Base-by-base conservation (phyloP, 2,113 vertebrate genomes). In the Atrichornis clamosus region DNA sequence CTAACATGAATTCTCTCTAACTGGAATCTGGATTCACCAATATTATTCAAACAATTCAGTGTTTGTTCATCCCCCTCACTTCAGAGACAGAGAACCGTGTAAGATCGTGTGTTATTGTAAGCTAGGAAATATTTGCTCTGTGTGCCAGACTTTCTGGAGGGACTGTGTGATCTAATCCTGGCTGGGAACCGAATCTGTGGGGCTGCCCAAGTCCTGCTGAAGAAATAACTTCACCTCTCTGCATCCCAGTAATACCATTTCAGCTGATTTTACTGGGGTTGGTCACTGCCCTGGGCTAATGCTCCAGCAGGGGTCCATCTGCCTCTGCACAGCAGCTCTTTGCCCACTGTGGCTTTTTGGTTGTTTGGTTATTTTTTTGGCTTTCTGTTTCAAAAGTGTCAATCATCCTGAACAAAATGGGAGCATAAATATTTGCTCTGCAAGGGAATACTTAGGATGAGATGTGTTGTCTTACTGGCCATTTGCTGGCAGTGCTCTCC, bases 1-100 rank as follows among this genome's bases (percentile, higher is more conserved):
- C 72, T 91, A 87, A 93, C 63, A 68, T 94, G 72, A 91, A 94
- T 94, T 95, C 80, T 35, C 78, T 95, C 60, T 80, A 89, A 91
- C 39, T 49, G 63, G 80, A 95, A 93, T 84, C 70, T 62, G 75
- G 26, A 95, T 88, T 95, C 93, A 76, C 89, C 67, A 83, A 52
- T 77, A 41, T 87, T 85, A 80, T 93, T 91, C 68, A 70, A 95
- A 95, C 42, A 95, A 77, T 96, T 86, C 16, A 13, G 32, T 59
- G 30, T 91, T 89, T 93, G 37, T 95, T 92, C 67, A 82, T 70
- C 70, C 70, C 50, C 33, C 33, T 74, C 49, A 65, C 59, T 90
- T 96, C 56, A 93, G 67, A 86, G 87, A 72, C 18, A 23, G 83
- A 88, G 83, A 80, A 67, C 68, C 0, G 0, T 84, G 53, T 50